Base-by-base conservation (phyloP, 2,113 vertebrate genomes). In the Ophiodon elongatus region DNA sequence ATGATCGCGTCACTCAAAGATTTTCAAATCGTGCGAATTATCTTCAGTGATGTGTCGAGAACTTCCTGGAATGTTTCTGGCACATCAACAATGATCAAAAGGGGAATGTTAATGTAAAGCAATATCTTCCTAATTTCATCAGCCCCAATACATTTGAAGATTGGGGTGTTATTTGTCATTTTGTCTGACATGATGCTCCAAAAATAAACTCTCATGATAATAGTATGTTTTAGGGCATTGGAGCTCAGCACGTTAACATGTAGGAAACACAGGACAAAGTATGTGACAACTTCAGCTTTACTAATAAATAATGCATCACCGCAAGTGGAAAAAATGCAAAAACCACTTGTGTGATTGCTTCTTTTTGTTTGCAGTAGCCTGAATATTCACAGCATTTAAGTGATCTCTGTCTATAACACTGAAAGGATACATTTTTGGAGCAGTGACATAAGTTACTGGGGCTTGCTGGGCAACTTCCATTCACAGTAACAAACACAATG, bases 31-130 rank as follows among this genome's bases (percentile, higher is more conserved):
- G 67, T 76, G 73, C 67, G 37, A 71, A 63, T 33, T 35, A 27
- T 79, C n/a, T 43, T 67, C 27, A 33, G 35, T 69, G 56, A 75
- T 29, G 70, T 60, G 45, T 19, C 15, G 50, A 57, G 63, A 66
- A 86, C 72, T 74, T 89, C 68, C 65, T 71, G 79, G 68, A 76
- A 78, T 71, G 45, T 67, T 74, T 76, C 33, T 23, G 41, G 8
- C 21, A 39, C 33, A 56, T 15, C 45, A 76, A 15, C 71, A 62
- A 5, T 39, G 31, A 29, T 76, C 69, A 67, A 68, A 63, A 70
- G 54, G 67, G 57, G 52, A 62, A 73, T 27, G 73, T 54, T 64
- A 72, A 77, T 57, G n/a, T 3, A 13, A 33, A 35, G 15, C 59
- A 64, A 64, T 35, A 25, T 76, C 75, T 21, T 47, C 62, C 9